Conservation (phyloP, 2,888 invertebrate species). For the Hypomecis punctinalis region DNA sequence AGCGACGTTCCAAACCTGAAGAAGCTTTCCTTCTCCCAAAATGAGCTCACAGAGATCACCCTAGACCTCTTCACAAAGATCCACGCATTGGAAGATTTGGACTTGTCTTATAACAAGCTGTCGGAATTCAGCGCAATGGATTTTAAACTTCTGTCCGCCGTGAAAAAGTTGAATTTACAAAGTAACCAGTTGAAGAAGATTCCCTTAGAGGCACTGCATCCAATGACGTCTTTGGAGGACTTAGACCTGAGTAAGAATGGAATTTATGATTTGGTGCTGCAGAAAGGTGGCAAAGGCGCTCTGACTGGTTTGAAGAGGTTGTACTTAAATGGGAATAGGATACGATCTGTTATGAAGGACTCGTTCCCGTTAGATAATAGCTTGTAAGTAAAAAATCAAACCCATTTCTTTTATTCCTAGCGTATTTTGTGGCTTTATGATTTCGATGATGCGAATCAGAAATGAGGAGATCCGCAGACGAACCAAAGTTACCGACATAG, state of each 20-base stretch:
- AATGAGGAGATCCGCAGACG: no score
- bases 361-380: slow-evolving; percentile 71
- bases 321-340: slow-evolving; percentile 79
- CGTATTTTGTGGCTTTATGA: no score
- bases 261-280: slow-evolving; percentile 68
- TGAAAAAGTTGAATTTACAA: slow-evolving; percentile 77
- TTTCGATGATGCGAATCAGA: no score
- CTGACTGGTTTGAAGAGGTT: slow-evolving; percentile 69
- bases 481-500: no score
- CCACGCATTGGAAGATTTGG: slow-evolving; percentile 72
- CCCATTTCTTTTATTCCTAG: no score
- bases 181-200: slow-evolving; percentile 74
- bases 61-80: slow-evolving; percentile 78
- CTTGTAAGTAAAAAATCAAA: slow-evolving; percentile 73
- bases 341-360: slow-evolving; percentile 71
- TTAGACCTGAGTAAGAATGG: slow-evolving; percentile 82
- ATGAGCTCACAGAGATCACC: slow-evolving; percentile 74
- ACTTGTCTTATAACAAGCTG: slow-evolving; percentile 82
- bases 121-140: slow-evolving; percentile 68
- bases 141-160: slow-evolving; percentile 65
- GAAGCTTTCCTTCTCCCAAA: slow-evolving; percentile 78
- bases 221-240: slow-evolving; percentile 69
- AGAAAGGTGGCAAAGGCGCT: slow-evolving; percentile 57
- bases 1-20: slow-evolving; percentile 69
- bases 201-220: slow-evolving; percentile 68